These are phyloP conservation scores for Musca vetustissima DNA, from an alignment of 1,140 invertebrate genomes.

Conservation along the genomic window DNA sequence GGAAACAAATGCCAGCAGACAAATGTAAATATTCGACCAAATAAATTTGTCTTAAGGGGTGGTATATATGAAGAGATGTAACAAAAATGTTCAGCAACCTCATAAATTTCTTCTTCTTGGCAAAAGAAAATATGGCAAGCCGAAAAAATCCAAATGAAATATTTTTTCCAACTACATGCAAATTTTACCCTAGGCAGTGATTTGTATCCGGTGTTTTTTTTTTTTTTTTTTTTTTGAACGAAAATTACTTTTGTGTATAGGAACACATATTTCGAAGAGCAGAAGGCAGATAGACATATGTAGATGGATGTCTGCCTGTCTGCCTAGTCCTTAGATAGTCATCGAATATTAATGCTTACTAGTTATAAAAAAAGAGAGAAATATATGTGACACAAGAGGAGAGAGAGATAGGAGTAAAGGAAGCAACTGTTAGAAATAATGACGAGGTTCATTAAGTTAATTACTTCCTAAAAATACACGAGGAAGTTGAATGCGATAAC, in stretches of 20 bases:
- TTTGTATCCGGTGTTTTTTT: constrained; percentile 2
- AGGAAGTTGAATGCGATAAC: no score
- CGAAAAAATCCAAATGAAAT: neutral
- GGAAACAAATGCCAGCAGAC: neutral
- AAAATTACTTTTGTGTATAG: no score
- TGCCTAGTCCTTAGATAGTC: no score
- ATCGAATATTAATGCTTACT: no score
- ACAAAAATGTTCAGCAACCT: neutral
- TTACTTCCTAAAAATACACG: neutral
- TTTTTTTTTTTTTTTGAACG: neutral
- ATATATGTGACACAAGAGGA: no score
- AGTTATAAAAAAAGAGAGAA: no score
- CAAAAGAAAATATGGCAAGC: neutral
- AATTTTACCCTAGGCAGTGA: constrained; percentile 15
- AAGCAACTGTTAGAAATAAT: neutral
- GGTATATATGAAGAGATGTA: neutral
- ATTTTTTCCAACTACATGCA: neutral
- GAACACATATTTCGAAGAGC: no score
- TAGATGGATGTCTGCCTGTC: no score
- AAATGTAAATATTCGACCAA: neutral
- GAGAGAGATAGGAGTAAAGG: neutral
- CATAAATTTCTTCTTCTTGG: neutral
- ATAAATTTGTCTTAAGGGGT: neutral
- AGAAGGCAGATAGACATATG: no score
- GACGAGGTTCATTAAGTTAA: neutral